Conservation (phyloP, 92 coral and sea anemone species). For the Epizoanthus illoricatus region DNA sequence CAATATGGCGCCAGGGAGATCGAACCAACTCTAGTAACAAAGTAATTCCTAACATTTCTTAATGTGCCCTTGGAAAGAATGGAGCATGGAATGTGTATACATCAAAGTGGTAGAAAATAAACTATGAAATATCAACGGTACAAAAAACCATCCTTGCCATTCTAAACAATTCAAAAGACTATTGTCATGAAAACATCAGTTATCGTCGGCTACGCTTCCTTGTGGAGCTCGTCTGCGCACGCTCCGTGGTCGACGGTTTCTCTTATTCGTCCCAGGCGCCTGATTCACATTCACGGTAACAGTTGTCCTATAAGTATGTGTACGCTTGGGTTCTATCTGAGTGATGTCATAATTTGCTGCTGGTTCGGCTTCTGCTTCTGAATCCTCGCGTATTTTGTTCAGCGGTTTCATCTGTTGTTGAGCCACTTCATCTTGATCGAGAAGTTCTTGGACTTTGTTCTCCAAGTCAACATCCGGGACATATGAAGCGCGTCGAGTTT, state of each 20-base stretch:
- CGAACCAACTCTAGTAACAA: no score
- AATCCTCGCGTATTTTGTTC: constrained; percentile 52
- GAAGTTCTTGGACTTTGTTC: constrained; percentile 60
- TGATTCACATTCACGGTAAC: constrained; percentile 64
- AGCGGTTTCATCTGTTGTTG: constrained; percentile 39
- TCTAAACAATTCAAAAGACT: no score
- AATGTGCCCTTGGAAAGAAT: no score
- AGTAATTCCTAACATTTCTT: no score
- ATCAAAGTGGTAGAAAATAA: no score
- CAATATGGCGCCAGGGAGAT: no score
- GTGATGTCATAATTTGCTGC: constrained; percentile 45
- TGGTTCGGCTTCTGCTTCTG: constrained; percentile 42
- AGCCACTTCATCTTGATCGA: constrained; percentile 39
- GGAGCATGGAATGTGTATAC: no score
- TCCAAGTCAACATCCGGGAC: constrained; percentile 70
- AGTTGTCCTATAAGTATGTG: constrained; percentile 67
- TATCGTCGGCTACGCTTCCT: neutral
- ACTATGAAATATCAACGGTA: no score
- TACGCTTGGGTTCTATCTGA: constrained; percentile 65
- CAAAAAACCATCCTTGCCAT: no score
- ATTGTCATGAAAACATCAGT: neutral
- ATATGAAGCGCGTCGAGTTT: constrained; percentile 71
- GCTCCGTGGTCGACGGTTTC: neutral
- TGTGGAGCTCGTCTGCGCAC: neutral
- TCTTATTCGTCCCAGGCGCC: constrained; percentile 12